These are phyloP conservation scores for Heliconius erato DNA, from an alignment of 2,888 invertebrate species.

Conservation along the genomic window DNA sequence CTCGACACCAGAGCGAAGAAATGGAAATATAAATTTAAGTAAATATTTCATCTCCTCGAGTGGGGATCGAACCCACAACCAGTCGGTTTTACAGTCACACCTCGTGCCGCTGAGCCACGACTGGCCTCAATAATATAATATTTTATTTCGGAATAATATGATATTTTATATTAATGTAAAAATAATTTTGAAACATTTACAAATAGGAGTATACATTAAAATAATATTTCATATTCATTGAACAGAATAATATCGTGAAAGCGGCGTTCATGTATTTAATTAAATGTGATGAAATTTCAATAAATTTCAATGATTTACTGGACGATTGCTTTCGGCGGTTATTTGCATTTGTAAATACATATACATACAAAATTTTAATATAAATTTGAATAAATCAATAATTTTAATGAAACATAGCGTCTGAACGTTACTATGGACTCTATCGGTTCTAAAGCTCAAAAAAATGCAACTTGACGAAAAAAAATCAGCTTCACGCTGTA, in stretches of 20 bases:
- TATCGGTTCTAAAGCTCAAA: too few relatives aligned
- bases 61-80: too few relatives aligned
- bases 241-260: background rate
- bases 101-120: too few relatives aligned
- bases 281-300: conserved; percentile 18
- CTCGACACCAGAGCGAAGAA: too few relatives aligned
- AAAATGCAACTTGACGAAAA: too few relatives aligned
- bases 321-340: background rate
- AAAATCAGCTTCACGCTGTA: too few relatives aligned
- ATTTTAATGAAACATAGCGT: background rate
- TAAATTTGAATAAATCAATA: background rate
- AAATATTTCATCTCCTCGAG: too few relatives aligned
- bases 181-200: background rate
- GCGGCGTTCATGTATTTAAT: background rate
- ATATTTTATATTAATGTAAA: background rate
- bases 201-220: background rate
- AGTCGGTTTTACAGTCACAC: too few relatives aligned
- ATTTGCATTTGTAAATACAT: background rate
- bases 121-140: too few relatives aligned
- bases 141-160: too few relatives aligned
- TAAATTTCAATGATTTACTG: conserved; percentile 4
- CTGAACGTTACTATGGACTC: background rate
- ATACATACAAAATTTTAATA: background rate
- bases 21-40: too few relatives aligned
- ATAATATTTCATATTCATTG: conserved; percentile 13